phyloP scores from a whole-genome alignment of 2,113 vertebrate species.

The Myodes glareolus region DNA sequence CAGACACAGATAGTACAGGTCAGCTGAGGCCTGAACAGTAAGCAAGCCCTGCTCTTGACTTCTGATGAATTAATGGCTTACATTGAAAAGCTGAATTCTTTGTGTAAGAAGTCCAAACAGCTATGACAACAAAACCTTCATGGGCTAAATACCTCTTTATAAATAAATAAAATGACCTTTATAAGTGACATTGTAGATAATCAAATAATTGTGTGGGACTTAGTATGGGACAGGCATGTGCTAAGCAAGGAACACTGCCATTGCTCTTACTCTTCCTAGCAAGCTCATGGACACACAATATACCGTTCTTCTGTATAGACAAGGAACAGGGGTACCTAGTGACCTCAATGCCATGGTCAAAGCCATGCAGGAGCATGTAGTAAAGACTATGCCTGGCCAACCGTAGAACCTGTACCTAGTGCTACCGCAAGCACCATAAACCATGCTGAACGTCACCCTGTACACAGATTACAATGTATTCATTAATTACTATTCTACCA shows the following conservation, averaged over 20 bases:
- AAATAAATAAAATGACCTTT: too few species aligned
- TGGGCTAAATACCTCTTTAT: too few species aligned
- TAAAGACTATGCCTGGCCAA: neutral
- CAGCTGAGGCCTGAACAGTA: neutral
- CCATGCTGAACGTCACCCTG: neutral
- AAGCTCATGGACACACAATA: too few species aligned
- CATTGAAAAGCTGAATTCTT: neutral
- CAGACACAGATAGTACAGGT: neutral
- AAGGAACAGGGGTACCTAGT: neutral
- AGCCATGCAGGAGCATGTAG: neutral
- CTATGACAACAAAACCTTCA: neutral
- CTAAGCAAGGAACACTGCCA: neutral
- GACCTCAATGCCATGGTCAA: neutral
- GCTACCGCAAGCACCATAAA: neutral
- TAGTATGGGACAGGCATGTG: neutral
- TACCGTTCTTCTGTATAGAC: neutral
- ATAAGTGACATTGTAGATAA: slow-evolving; percentile 9
- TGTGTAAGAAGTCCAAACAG: neutral
- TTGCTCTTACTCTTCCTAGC: neutral
- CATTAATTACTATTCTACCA: neutral
- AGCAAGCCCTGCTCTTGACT: neutral
- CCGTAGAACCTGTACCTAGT: neutral
- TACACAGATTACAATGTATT: neutral
- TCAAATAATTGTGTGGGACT: neutral
- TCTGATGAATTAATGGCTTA: neutral